phyloP scores from a whole-genome alignment of 2,113 vertebrate genomes.

The Oryzias celebensis region DNA sequence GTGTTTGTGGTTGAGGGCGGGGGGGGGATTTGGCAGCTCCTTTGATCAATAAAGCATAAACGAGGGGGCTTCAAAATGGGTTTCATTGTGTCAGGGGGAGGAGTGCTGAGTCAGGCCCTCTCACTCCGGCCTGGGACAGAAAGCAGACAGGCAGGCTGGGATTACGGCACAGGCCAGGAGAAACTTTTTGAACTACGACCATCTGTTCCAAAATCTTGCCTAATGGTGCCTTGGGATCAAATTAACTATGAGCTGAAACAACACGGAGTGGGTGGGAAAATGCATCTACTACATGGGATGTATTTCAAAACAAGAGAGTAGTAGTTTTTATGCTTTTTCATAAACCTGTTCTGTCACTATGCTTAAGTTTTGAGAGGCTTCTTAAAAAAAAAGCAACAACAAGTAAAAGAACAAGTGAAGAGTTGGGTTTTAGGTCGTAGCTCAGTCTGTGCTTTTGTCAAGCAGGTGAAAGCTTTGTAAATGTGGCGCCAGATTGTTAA shows the following conservation, averaged over 20 bases:
- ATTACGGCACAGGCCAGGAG: constrained; percentile 59
- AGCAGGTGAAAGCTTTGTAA: constrained; percentile 83
- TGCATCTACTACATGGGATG: not conserved
- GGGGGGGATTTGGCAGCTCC: constrained; percentile 81
- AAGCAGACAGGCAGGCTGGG: constrained; percentile 67
- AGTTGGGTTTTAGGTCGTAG: constrained; percentile 78
- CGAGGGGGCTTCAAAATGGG: constrained; percentile 87
- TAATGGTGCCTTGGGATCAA: constrained; percentile 53
- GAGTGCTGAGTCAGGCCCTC: constrained; percentile 82
- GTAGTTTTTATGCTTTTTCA: no score
- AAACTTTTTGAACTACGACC: constrained; percentile 56
- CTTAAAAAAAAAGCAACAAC: constrained; percentile 33
- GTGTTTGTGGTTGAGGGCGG: constrained; percentile 70
- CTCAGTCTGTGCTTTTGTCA: constrained; percentile 81
- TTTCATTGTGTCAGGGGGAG: constrained; percentile 77
- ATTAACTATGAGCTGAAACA: constrained; percentile 35
- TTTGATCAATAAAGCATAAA: constrained; percentile 94
- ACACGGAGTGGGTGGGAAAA: constrained; percentile 10
- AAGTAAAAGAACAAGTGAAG: constrained; percentile 67
- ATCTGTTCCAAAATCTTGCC: constrained; percentile 63
- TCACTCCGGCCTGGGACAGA: constrained; percentile 64
- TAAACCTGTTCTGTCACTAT: constrained; percentile 5
- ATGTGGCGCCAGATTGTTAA: constrained; percentile 83
- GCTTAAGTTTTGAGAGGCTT: constrained; percentile 13
- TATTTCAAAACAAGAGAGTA: not conserved